Evolutionary conservation across 2,888 invertebrate genomes (phyloP), one percentile per base, ranked within the genome.

Genomic region (Pollenia labialis): DNA sequence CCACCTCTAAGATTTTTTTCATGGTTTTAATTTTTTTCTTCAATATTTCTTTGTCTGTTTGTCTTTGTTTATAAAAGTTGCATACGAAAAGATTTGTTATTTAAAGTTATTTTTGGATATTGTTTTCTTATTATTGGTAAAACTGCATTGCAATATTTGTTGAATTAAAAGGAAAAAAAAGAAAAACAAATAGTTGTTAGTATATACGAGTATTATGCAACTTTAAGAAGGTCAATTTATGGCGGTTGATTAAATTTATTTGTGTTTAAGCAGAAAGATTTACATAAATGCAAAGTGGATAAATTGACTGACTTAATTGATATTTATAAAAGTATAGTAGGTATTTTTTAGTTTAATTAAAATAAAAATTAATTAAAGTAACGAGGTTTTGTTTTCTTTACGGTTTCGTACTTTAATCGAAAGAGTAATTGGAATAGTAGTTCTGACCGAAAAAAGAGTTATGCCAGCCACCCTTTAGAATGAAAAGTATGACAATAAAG

Each of bases 151-250:
- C 81, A 52, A 23, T 68, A 58, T 44, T 54, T 68, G 44, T 23
- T 58, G 50, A 68, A 58, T 68, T n/a, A 18, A 50, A 85, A 52
- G 42, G n/a, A 52, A 52, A 81, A 12, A 71, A 60, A 62, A 72
- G 50, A 18, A 48, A 50, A 60, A 76, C n/a, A 71, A 71, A 81
- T 58, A 14, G n/a, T 72, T 66, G 60, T 50, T 68, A 71, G 69
- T 54, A 52, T 12, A n/a, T 46, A n/a, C n/a, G n/a, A n/a, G n/a
- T n/a, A 74, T 87, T 81, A 83, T 81, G 81, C 50, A 87, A 87
- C 58, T 64, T 46, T 16, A 62, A 81, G 84, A 87, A 84, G 87
- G 87, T 83, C 80, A 81, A 74, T 74, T 81, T 54, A 54, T 84
- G 42, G 42, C 52, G 82, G 56, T 69, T 62, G 66, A 46, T 68